Conservation (phyloP, 2,888 invertebrate species). For the Peribatodes rhomboidaria region DNA sequence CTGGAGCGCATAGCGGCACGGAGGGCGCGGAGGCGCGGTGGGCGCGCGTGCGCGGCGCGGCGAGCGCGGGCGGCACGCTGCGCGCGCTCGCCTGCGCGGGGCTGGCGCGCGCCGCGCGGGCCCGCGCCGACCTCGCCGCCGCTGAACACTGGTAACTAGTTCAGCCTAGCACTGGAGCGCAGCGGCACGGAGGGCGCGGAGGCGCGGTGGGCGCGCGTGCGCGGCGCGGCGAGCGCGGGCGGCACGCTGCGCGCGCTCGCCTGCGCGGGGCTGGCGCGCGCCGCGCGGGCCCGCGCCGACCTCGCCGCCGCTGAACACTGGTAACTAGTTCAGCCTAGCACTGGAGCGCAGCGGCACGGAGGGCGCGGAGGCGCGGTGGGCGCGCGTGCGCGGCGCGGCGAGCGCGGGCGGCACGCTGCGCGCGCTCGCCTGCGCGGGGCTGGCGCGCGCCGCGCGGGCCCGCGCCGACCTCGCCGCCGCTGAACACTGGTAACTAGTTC, state of each 20-base stretch:
- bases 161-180: slow-evolving; percentile 67
- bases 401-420: slow-evolving; percentile 73
- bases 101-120: slow-evolving; percentile 65
- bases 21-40: slow-evolving; percentile 69
- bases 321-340: slow-evolving; percentile 66
- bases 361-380: slow-evolving; percentile 70
- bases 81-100: slow-evolving; percentile 75
- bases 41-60: slow-evolving; percentile 63
- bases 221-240: slow-evolving; percentile 66
- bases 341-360: slow-evolving; percentile 63
- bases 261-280: slow-evolving; percentile 74
- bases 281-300: slow-evolving; percentile 52
- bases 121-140: slow-evolving; percentile 56
- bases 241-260: slow-evolving; percentile 72
- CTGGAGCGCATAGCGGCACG: slow-evolving; percentile 55
- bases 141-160: slow-evolving; percentile 80
- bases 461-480: slow-evolving; percentile 62
- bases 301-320: slow-evolving; percentile 75
- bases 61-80: slow-evolving; percentile 69
- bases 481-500: slow-evolving; percentile 77
- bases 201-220: slow-evolving; percentile 69
- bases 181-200: slow-evolving; percentile 61
- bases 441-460: slow-evolving; percentile 63
- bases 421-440: slow-evolving; percentile 73
- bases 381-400: slow-evolving; percentile 60